A percentile compares a stretch with the other conserved stretches of the same genome.
Conservation (phyloP, 2,888 invertebrate genomes). For the Lobophora halterata region DNA sequence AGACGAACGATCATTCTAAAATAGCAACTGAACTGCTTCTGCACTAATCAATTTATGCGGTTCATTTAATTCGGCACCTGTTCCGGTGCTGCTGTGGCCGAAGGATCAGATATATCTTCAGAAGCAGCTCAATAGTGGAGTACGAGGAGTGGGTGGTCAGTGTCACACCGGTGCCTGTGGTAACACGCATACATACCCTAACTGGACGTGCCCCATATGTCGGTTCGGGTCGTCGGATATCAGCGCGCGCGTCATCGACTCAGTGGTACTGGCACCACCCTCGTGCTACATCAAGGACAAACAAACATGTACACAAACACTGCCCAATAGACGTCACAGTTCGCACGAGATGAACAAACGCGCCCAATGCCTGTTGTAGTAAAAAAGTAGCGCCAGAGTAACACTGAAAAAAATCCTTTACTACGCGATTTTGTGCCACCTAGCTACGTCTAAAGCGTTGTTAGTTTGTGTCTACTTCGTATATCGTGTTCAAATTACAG, state of each 20-base stretch:
- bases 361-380: slow-evolving; percentile 71
- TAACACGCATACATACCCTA: slow-evolving; percentile 91
- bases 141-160: slow-evolving; percentile 36
- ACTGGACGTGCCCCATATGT: slow-evolving; percentile 95
- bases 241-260: slow-evolving; percentile 97
- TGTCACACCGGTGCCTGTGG: slow-evolving; percentile 48
- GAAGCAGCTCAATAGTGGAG: slow-evolving; percentile 23
- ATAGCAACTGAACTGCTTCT: slow-evolving; percentile 35
- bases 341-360: slow-evolving; percentile 42
- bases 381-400: slow-evolving; percentile 76
- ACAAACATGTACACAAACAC: slow-evolving; percentile 77
- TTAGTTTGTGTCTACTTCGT: slow-evolving; percentile 65
- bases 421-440: slow-evolving; percentile 48
- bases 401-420: slow-evolving; percentile 44
- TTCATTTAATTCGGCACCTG: background rate
- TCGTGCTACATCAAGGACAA: slow-evolving; percentile 89
- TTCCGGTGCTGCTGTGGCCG: background rate
- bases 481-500: slow-evolving; percentile 61
- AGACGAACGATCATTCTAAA: slow-evolving; percentile 36
- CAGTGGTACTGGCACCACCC: slow-evolving; percentile 95
- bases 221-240: slow-evolving; percentile 96
- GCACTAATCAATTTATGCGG: background rate
- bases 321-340: slow-evolving; percentile 60
- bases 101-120: slow-evolving; percentile 2
- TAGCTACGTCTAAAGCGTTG: slow-evolving; percentile 62